Conservation (phyloP, 2,888 invertebrate genomes). For the Salpingus planirostris region DNA sequence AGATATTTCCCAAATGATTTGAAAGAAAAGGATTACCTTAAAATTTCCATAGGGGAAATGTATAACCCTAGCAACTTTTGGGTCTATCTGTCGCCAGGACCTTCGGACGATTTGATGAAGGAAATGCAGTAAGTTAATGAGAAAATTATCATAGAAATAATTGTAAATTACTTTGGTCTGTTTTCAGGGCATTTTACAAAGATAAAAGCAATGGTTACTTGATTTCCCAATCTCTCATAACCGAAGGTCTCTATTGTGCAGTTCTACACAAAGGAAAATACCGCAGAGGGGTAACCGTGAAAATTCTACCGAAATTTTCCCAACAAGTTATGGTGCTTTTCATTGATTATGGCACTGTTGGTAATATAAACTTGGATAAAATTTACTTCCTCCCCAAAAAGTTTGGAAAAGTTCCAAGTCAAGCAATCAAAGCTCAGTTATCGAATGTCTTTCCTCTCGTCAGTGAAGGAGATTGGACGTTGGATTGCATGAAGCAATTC, state of each 20-base stretch:
- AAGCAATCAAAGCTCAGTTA: conserved; percentile 46
- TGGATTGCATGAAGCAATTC: conserved; percentile 35
- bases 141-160: background rate
- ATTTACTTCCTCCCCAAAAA: conserved; percentile 37
- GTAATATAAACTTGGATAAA: conserved; percentile 30
- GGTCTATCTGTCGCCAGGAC: conserved; percentile 41
- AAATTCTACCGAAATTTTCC: too few relatives aligned
- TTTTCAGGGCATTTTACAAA: conserved; percentile 18
- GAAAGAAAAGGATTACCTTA: conserved; percentile 24
- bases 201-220: conserved; percentile 12
- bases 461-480: conserved; percentile 43
- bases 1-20: conserved; percentile 16
- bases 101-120: conserved; percentile 45
- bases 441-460: conserved; percentile 42
- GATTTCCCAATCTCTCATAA: conserved; percentile 19
- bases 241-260: conserved; percentile 43
- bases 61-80: conserved; percentile 52
- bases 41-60: conserved; percentile 45
- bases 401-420: conserved; percentile 43
- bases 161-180: background rate
- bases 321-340: conserved; percentile 47
- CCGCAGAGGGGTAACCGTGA: conserved; percentile 46
- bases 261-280: conserved; percentile 43
- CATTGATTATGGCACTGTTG: conserved; percentile 52
- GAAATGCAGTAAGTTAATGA: conserved; percentile 42